Percentiles rank a stretch among this genome's conserved stretches.
phyloP scores from a whole-genome alignment of 2,888 invertebrate genomes.

The Cephus spinipes region DNA sequence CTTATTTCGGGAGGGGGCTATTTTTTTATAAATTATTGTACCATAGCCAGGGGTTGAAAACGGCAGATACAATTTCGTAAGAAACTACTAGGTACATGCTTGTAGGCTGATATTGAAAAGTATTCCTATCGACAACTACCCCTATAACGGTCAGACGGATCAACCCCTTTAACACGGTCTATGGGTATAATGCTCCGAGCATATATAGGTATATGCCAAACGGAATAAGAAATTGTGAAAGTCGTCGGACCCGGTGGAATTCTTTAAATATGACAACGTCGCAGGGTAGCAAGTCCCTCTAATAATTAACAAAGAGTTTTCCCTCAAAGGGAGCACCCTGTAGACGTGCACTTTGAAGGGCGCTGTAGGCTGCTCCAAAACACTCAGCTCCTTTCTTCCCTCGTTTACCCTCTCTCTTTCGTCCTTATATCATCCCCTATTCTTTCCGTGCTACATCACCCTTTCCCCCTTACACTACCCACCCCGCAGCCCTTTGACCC shows the following conservation, averaged over 20 bases:
- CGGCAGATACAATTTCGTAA: too few relatives aligned
- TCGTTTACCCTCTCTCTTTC: slow-evolving; percentile 14
- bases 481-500: slow-evolving; percentile 20
- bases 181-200: background rate
- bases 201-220: background rate
- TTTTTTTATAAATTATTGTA: background rate
- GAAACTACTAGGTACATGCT: too few relatives aligned
- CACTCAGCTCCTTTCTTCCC: slow-evolving; percentile 26
- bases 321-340: background rate
- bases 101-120: background rate
- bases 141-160: background rate
- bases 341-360: background rate
- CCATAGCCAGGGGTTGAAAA: background rate
- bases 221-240: background rate
- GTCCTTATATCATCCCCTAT: slow-evolving; percentile 12
- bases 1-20: background rate
- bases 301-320: slow-evolving; percentile 53
- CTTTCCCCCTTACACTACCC: slow-evolving; percentile 27
- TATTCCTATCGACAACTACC: background rate
- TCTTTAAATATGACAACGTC: slow-evolving; percentile 44
- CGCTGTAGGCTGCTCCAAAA: slow-evolving; percentile 16
- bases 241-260: background rate
- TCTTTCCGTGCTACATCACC: slow-evolving; percentile 14
- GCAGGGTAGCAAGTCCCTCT: slow-evolving; percentile 31
- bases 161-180: background rate